Percentiles rank a stretch among this genome's conserved stretches.
Conservation (phyloP, 2,113 vertebrate species). For the Brachyhypopomus gauderio region DNA sequence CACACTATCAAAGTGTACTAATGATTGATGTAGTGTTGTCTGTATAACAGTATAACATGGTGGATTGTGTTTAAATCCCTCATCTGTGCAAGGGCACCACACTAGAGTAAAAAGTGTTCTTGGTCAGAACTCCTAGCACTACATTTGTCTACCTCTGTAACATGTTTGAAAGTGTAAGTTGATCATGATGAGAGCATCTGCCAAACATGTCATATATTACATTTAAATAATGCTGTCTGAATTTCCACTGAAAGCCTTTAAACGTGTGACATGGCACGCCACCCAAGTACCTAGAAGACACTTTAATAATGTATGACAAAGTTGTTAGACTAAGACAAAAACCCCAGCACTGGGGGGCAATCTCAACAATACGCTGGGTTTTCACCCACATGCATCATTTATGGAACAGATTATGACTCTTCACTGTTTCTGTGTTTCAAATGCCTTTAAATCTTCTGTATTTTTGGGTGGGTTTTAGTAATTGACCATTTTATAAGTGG, state of each 20-base stretch:
- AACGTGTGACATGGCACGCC: slow-evolving; percentile 10
- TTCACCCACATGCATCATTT: slow-evolving; percentile 41
- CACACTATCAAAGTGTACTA: slow-evolving; percentile 1
- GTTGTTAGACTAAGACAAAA: slow-evolving; percentile 33
- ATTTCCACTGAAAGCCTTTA: not conserved
- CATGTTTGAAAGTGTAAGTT: no score
- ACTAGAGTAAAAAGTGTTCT: no score
- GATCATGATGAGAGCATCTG: no score
- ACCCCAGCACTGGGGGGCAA: not conserved
- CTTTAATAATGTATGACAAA: slow-evolving; percentile 40
- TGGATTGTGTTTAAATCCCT: no score
- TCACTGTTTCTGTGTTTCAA: not conserved
- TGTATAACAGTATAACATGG: no score
- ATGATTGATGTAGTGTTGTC: no score
- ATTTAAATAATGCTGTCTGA: not conserved
- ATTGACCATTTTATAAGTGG: slow-evolving; percentile 1
- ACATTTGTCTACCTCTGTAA: no score
- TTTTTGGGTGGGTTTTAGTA: not conserved
- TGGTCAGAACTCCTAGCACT: no score
- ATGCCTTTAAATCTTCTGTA: not conserved
- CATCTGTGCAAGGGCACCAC: no score
- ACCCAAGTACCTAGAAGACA: not conserved
- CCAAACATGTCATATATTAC: no score
- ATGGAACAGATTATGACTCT: slow-evolving; percentile 25
- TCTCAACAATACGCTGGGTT: slow-evolving; percentile 38